These are phyloP conservation scores for Tenthredo scrophulariae DNA, from an alignment of 2,888 invertebrate species.

Conservation along the genomic window DNA sequence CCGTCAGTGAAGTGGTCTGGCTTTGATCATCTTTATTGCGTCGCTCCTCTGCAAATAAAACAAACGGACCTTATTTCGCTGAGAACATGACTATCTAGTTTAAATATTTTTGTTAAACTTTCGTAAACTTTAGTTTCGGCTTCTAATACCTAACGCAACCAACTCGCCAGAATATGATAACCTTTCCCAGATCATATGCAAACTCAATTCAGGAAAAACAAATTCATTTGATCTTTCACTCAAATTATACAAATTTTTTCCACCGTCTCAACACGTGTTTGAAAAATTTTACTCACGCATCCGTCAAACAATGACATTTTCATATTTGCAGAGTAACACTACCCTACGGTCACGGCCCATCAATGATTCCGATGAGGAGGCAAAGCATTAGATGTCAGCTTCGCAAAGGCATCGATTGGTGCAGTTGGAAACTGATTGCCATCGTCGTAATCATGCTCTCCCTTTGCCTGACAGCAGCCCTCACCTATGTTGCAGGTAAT, in stretches of 20 bases:
- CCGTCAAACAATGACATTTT: not conserved
- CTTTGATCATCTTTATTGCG: constrained; percentile 55
- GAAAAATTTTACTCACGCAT: not conserved
- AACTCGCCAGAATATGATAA: constrained; percentile 6
- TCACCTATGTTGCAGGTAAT: constrained; percentile 93
- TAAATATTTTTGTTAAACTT: constrained; percentile 73
- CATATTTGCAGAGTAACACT: constrained; percentile 71
- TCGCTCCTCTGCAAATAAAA: constrained; percentile 63
- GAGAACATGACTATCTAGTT: constrained; percentile 67
- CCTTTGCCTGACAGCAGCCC: constrained; percentile 89
- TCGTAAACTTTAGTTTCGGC: constrained; percentile 61
- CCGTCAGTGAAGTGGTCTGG: constrained; percentile 50
- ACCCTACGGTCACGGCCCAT: constrained; percentile 76
- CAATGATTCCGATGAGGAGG: constrained; percentile 77
- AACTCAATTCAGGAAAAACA: constrained; percentile 10
- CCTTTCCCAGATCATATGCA: not conserved
- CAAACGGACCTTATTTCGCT: constrained; percentile 62
- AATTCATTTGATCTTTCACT: not conserved
- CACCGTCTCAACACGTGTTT: not conserved
- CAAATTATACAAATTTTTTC: not conserved
- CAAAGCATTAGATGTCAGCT: constrained; percentile 89
- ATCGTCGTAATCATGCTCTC: constrained; percentile 92
- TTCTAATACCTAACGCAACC: not conserved
- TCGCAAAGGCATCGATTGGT: constrained; percentile 92
- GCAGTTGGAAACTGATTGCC: constrained; percentile 96